These are phyloP conservation scores for Limnephilus marmoratus DNA, from an alignment of 2,888 invertebrate genomes.

Conservation along the genomic window DNA sequence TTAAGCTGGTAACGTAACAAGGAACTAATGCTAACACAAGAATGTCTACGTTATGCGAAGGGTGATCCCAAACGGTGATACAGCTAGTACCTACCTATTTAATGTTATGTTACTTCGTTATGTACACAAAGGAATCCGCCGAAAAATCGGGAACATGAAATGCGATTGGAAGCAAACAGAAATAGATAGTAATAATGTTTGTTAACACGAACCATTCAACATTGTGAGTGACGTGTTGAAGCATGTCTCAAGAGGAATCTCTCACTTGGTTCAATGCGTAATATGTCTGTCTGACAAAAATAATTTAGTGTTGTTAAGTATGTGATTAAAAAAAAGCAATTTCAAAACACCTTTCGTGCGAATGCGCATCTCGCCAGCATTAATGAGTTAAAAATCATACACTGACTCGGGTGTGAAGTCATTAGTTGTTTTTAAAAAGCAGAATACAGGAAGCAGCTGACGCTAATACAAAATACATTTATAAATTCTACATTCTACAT, in stretches of 20 bases:
- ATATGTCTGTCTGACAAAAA: background rate
- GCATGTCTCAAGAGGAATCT: background rate
- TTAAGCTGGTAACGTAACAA: background rate
- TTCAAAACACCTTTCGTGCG: background rate
- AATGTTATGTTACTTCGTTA: background rate
- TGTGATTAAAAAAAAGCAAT: background rate
- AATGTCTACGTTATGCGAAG: background rate
- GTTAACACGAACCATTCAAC: constrained; percentile 16
- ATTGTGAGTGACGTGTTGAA: background rate
- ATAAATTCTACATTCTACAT: background rate
- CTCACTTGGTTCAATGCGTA: background rate
- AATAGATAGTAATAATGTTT: constrained; percentile 26
- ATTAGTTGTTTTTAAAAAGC: background rate
- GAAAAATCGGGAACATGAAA: constrained; percentile 19
- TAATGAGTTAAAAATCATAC: background rate
- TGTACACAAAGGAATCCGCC: background rate
- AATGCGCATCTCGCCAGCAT: background rate
- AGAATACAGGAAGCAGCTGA: background rate
- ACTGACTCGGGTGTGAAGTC: background rate
- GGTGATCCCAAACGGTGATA: background rate
- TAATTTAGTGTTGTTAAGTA: background rate
- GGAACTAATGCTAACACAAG: background rate
- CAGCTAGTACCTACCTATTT: background rate
- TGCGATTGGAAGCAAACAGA: background rate
- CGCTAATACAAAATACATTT: background rate